These are phyloP conservation scores for Phrynocephalus vlangalii DNA, from an alignment of 2,797 vertebrate species.

Conservation along the genomic window DNA sequence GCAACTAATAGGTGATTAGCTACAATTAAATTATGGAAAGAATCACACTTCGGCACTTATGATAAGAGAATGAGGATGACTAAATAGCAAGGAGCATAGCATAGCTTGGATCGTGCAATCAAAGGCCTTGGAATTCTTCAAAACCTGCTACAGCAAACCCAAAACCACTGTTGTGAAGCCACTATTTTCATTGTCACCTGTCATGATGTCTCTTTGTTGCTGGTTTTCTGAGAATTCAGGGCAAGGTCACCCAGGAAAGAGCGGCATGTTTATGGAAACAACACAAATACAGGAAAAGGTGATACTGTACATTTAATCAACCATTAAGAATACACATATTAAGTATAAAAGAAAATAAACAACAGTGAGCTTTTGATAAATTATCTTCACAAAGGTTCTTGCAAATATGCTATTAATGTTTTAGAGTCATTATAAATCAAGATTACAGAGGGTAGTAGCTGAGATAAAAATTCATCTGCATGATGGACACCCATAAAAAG, in stretches of 20 bases:
- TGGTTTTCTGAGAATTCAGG: background rate
- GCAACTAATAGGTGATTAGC: conserved; percentile 34
- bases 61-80: conserved; percentile 39
- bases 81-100: conserved; percentile 28
- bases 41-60: conserved; percentile 30
- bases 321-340: too few species aligned
- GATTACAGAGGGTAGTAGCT: too few species aligned
- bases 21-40: conserved; percentile 53
- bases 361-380: too few species aligned
- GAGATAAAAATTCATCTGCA: too few species aligned
- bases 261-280: too few species aligned
- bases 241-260: background rate
- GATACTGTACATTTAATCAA: too few species aligned
- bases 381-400: too few species aligned
- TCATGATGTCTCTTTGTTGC: background rate
- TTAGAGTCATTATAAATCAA: too few species aligned
- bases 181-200: background rate
- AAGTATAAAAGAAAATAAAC: too few species aligned
- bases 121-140: background rate
- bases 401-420: too few species aligned
- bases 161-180: background rate
- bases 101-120: background rate
- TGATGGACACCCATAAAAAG: too few species aligned
- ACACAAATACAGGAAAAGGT: too few species aligned
- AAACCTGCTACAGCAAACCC: background rate